phyloP scores from a whole-genome alignment of 2,113 vertebrate species.

The Menura novaehollandiae region DNA sequence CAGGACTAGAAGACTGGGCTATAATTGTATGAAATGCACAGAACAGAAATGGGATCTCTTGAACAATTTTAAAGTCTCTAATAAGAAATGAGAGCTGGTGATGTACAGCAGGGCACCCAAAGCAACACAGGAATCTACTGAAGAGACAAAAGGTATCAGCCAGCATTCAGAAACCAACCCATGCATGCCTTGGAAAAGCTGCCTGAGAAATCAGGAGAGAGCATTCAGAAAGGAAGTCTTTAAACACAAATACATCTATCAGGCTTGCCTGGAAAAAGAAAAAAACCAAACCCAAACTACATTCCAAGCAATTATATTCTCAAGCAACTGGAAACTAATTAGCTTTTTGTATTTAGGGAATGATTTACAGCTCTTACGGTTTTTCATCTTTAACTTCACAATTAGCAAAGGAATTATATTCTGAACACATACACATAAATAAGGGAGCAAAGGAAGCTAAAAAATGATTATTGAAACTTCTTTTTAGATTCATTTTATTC shows the following conservation, averaged over 20 bases:
- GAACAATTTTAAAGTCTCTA: neutral
- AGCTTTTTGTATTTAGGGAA: neutral
- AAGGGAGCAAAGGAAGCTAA: neutral
- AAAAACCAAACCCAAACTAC: neutral
- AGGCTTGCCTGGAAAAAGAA: neutral
- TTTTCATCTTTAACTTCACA: neutral
- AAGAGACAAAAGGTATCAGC: neutral
- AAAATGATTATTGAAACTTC: neutral
- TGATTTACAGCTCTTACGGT: neutral
- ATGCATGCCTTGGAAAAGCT: neutral
- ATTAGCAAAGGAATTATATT: neutral
- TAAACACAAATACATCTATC: neutral
- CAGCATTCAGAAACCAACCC: neutral
- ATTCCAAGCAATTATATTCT: neutral
- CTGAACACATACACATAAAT: rapidly evolving
- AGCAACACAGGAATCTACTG: neutral
- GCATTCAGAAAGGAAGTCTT: neutral
- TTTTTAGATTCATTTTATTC: neutral
- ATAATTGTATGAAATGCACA: neutral
- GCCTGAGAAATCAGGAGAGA: neutral
- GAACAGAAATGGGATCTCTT: neutral
- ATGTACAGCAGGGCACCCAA: neutral
- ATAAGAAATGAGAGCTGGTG: neutral
- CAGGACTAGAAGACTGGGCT: neutral
- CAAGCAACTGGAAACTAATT: neutral